Evolutionary conservation across 1,140 invertebrate genomes (phyloP), one percentile per base, ranked within the genome.

Genomic region (Drosophila azteca): DNA sequence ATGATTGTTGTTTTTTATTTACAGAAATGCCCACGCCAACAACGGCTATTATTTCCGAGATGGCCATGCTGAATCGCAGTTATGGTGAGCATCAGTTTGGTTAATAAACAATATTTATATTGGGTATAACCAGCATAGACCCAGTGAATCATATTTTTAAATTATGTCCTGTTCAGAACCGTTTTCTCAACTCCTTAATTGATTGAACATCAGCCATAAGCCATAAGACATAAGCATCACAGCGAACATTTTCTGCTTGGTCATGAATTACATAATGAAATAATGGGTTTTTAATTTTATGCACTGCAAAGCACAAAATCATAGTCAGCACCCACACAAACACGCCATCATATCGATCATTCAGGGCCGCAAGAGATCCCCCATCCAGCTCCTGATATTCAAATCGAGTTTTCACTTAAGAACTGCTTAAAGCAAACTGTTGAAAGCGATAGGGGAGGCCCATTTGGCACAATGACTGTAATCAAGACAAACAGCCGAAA

Each of bases 1-100:
- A 43, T 7, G 46, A n/a, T 24, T 35, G 59, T 20, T 39, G 59
- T 20, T 39, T 15, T 67, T 49, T 63, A 71, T 76, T 81, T 69
- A 53, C 92, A 95, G 95, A 95, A 93, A 95, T 95, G 85, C 94
- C 94, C 41, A 94, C 94, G n/a, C 95, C 95, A 20, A 94, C 94
- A 8, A 95, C 94, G 3, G 94, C 93, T 4, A 94, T 94, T 39
- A 94, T 94, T 24, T 94, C 94, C 2, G 93, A 91, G 41, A 80
- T 80, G 75, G 77, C 87, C 15, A 70, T 88, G 69, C 53, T 84
- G 6, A 91, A 91, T 75, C 82, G 90, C n/a, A 91, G 82, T 44
- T 84, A 87, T 54, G 90, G 90, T 91, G 79, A 74, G 90, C 5
- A 5, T 5, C 3, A 26, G 5, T 24, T 45, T 48, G 11, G 1